These are phyloP conservation scores for Apamea anceps DNA, from an alignment of 2,888 invertebrate species.

Conservation along the genomic window DNA sequence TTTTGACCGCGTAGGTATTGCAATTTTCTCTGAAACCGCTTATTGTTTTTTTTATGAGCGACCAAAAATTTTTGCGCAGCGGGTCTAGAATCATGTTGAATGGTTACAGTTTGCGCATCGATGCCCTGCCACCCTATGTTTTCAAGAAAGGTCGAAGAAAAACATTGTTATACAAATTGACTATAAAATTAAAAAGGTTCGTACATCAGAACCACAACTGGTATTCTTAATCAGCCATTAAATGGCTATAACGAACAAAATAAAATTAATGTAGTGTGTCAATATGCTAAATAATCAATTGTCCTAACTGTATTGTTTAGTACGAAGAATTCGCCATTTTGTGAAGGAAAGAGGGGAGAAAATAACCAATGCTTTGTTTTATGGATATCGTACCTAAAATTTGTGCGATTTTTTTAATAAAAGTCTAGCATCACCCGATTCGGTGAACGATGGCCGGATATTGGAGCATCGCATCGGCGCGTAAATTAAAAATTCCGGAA, in stretches of 20 bases:
- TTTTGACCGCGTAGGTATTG: too few relatives aligned
- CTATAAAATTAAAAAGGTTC: not conserved
- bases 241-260: not conserved
- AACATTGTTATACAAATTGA: not conserved
- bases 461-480: conserved; percentile 74
- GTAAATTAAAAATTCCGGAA: conserved; percentile 80
- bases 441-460: conserved; percentile 75
- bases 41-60: too few relatives aligned
- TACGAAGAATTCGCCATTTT: conserved; percentile 16
- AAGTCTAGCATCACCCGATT: conserved; percentile 59
- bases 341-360: conserved; percentile 28
- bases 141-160: not conserved
- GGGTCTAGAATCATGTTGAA: too few relatives aligned
- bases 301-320: not conserved
- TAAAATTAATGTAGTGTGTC: not conserved
- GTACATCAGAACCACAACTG: too few relatives aligned
- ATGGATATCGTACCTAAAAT: conserved; percentile 61
- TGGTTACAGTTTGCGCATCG: not conserved
- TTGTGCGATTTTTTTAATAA: conserved; percentile 52
- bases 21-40: too few relatives aligned
- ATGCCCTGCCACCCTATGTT: not conserved
- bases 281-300: not conserved
- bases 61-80: too few relatives aligned
- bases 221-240: not conserved
- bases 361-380: conserved; percentile 63